Percentiles rank a stretch among this genome's conserved stretches.
Evolutionary conservation across 2,797 vertebrate genomes (phyloP).

Genomic region (Eidolon dupreanum): DNA sequence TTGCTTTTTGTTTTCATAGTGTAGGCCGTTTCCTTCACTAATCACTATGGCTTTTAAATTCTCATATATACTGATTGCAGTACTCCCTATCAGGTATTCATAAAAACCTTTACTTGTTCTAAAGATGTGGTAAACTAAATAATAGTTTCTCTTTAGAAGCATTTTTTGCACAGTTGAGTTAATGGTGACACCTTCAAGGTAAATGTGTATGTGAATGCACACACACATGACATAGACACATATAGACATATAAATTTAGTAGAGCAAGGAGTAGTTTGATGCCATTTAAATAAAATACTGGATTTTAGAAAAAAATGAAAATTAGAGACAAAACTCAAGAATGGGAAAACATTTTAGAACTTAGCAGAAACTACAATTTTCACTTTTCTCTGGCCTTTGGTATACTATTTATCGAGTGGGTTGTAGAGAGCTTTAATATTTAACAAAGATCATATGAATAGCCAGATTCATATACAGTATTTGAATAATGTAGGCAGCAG

Average conservation of each 20-base stretch:
- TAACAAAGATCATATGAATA: conserved; percentile 67
- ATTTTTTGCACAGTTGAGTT: conserved; percentile 16
- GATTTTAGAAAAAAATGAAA: conserved; percentile 39
- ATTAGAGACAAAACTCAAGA: conserved; percentile 36
- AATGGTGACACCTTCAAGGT: conserved; percentile 8
- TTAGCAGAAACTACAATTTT: conserved; percentile 61
- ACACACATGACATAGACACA: background rate
- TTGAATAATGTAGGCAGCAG: conserved; percentile 71
- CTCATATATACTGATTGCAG: background rate
- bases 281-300: conserved; percentile 27
- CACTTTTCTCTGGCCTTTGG: conserved; percentile 57
- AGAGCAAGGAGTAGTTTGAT: conserved; percentile 19
- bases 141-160: conserved; percentile 32
- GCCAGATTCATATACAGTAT: conserved; percentile 28
- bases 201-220: background rate
- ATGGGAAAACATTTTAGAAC: background rate
- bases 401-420: conserved; percentile 67
- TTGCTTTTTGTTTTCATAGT: background rate
- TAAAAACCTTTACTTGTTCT: conserved; percentile 15
- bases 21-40: background rate
- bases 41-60: background rate
- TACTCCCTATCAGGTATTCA: conserved; percentile 27
- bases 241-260: background rate
- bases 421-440: conserved; percentile 64
- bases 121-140: background rate